Percentiles rank a stretch among this genome's conserved stretches.
These are phyloP conservation scores for Actenoides hombroni DNA, from an alignment of 2,113 vertebrate genomes.

Conservation along the genomic window DNA sequence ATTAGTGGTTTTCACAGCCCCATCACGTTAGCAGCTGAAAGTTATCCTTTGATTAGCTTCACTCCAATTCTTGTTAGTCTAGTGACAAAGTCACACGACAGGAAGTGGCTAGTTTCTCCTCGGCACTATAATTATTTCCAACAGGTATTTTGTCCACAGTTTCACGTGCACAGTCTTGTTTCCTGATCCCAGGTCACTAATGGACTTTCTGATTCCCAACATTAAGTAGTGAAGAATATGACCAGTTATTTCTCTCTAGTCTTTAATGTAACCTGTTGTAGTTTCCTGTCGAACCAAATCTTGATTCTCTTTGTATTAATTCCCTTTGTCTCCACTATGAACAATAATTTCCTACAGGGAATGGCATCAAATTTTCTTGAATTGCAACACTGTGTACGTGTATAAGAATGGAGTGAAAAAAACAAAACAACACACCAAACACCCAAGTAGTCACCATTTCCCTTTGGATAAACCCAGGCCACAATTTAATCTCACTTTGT, in stretches of 20 bases:
- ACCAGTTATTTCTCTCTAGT: background rate
- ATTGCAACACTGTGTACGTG: background rate
- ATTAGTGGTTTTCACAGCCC: background rate
- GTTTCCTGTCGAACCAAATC: background rate
- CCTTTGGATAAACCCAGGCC: background rate
- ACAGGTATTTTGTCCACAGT: background rate
- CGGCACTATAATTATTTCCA: background rate
- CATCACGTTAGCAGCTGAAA: background rate
- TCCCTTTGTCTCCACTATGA: background rate
- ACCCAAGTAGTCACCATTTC: background rate
- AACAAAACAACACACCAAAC: too few species aligned
- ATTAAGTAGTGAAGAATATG: background rate
- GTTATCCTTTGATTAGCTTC: background rate
- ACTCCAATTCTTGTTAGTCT: background rate
- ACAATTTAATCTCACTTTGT: background rate
- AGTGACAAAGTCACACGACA: background rate
- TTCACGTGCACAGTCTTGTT: accelerated
- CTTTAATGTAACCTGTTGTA: background rate
- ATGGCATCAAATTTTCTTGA: background rate
- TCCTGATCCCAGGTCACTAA: background rate
- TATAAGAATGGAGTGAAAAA: background rate
- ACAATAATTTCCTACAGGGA: background rate
- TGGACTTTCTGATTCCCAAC: background rate
- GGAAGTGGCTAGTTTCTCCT: background rate
- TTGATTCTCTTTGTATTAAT: background rate